Base-by-base conservation (phyloP, 2,113 vertebrate genomes). In the Isichthys henryi region DNA sequence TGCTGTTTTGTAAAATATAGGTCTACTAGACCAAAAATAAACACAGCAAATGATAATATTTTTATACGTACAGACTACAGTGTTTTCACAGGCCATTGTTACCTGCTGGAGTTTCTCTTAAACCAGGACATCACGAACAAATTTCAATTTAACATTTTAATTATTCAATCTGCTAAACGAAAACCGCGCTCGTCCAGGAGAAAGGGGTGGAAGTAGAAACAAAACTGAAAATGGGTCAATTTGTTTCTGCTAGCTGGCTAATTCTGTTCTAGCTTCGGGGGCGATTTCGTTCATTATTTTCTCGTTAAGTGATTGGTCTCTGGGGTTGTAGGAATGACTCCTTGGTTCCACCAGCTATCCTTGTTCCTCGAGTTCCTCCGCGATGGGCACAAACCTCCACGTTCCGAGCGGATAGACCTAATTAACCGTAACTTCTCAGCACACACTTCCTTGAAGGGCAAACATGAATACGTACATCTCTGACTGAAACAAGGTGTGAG, bases 361-460 rank as follows among this genome's bases (percentile, higher is more conserved):
- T 5, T 66, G n/a, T 50, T 52, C 35, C 43, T 62, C 31, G 90
- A 84, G 27, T 48, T 70, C 74, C 62, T 43, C 45, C 3, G 23
- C 82, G 88, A 87, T 49, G 31, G 58, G 66, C 23, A 45, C 45
- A 88, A 48, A 27, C 89, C 86, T 89, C 43, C 82, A 62, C 62
- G 19, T 91, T 89, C 53, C 89, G 70, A 49, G 50, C 39, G 19
- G 62, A 89, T 49, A 89, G 82, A 90, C 85, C 84, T 89, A 89
- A 90, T 90, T 91, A 89, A 49, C 83, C 70, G 11, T 58, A 84
- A 89, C 84, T 87, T 86, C 86, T 50, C 87, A 86, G 90, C 84
- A 88, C 89, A 88, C 92, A 92, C 90, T 92, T 90, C 89, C 90
- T 92, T 92, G 66, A 56, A 93, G 91, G 91, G 91, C 8, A 92